Base-by-base conservation (phyloP, 2,888 invertebrate genomes). In the Latheticus oryzae region DNA sequence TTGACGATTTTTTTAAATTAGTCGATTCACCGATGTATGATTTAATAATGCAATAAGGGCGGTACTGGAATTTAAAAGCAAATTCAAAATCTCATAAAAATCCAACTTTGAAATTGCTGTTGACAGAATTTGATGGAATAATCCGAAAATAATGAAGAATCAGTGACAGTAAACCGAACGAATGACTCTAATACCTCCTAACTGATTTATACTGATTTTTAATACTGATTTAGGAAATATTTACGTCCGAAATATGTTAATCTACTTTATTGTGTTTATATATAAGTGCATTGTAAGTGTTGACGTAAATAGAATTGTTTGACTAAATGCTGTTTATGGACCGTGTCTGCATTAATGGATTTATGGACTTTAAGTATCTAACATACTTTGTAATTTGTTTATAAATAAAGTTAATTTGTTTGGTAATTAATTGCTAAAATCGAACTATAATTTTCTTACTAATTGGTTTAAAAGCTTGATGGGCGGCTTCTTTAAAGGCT, bases 181-280 rank as follows among this genome's bases (percentile, higher is more conserved):
- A 32, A 52, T 32, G 40, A 33, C 42, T 5, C n/a, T 52, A 52
- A 52, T 52, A 26, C 3, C 48, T 23, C 13, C 1, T 24, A 48
- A 35, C 35, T 35, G 38, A 50, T 50, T 50, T 50, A 50, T 37
- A 38, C 17, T 28, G 38, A 28, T 54, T 54, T 54, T 54, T 65
- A 63, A 67, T 58, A 63, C 66, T 63, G 60, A 65, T 64, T 67
- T 62, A 62, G 67, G 67, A 61, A 67, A 64, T 67, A 62, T 64
- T 65, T 63, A 65, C 60, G 63, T 48, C 33, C 28, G 26, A 8
- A 52, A 56, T 60, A 62, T 60, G 60, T 60, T 64, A 64, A 66
- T 66, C 58, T 58, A 61, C 59, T 63, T 64, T 63, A 64, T 61
- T 62, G 62, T 67, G 65, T 67, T 67, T 65, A 65, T 63, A 62